phyloP scores from a whole-genome alignment of 1,140 invertebrate genomes.

The Bombus pascuorum region DNA sequence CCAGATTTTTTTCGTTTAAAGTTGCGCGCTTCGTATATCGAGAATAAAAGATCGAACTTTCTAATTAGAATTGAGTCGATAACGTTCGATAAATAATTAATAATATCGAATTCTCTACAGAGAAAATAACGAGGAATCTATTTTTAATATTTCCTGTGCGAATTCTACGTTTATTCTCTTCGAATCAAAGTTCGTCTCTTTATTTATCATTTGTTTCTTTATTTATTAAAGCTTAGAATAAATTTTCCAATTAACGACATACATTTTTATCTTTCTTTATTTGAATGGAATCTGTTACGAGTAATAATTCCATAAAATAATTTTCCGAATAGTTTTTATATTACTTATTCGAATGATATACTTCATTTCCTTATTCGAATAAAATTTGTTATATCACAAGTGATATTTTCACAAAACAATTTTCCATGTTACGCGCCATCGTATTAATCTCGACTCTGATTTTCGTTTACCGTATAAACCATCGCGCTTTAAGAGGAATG shows the following conservation, averaged over 20 bases:
- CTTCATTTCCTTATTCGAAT: neutral
- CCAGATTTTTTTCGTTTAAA: neutral
- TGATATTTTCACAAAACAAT: neutral
- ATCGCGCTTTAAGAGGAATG: conserved; percentile 33
- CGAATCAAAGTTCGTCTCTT: no score
- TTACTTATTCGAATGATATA: no score
- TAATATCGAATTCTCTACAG: neutral
- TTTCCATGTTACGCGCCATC: neutral
- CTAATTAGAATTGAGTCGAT: neutral
- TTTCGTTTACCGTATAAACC: neutral
- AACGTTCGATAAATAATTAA: neutral
- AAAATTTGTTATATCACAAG: neutral
- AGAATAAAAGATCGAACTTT: neutral
- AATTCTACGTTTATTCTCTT: neutral
- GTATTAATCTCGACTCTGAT: neutral
- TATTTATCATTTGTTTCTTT: no score
- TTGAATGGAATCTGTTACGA: neutral
- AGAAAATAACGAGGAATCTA: neutral
- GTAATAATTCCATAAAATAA: neutral
- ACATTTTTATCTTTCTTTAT: neutral
- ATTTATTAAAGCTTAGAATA: no score
- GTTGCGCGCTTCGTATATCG: neutral
- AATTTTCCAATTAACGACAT: no score
- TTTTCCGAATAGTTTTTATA: no score
- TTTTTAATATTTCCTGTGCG: neutral